Base-by-base conservation (phyloP, 2,888 invertebrate species). In the Drosophila quinaria region DNA sequence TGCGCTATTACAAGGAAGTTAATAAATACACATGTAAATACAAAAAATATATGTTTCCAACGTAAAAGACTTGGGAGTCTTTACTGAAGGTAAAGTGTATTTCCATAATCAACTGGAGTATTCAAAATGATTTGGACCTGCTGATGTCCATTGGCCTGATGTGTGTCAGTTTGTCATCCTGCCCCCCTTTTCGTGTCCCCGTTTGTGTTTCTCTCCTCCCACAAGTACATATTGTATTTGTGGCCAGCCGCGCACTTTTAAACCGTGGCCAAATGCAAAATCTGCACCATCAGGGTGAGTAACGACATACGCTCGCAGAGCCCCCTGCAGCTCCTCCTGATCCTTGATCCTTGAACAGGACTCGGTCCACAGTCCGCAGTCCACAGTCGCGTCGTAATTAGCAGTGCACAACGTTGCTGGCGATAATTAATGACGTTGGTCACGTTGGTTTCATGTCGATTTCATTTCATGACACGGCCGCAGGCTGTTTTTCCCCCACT, bases 361-460 rank as follows among this genome's bases (percentile, higher is more conserved):
- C 58, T 60, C 59, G 49, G 55, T 44, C 22, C 15, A 9, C 17
- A 31, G 52, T 39, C 35, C 29, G 17, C 19, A 39, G 54, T 54
- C 54, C 29, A 19, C 33, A 44, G 67, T 52, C 78, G 66, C 69
- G 73, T 77, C 78, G 88, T 84, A 84, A 84, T 84, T 84, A 88
- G 84, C 84, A 72, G 74, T 47, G 86, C 76, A 67, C 69, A 72
- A 64, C 77, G 68, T 73, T 87, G 78, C 79, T 78, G 83, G 89
- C 87, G 90, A 89, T 89, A 88, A 88, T 88, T 88, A 88, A 88
- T 88, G 88, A 88, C 87, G 72, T 89, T 83, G 90, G 87, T 86
- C 86, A 86, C 86, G 87, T 86, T 87, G 86, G 86, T 84, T 86
- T 86, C 81, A 89, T 89, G 86, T 86, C 89, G 87, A 86, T 86